Percentiles rank a stretch among this genome's conserved stretches.
These are phyloP conservation scores for Andrena cerasifolii DNA, from an alignment of 1,140 invertebrate species.

Conservation along the genomic window DNA sequence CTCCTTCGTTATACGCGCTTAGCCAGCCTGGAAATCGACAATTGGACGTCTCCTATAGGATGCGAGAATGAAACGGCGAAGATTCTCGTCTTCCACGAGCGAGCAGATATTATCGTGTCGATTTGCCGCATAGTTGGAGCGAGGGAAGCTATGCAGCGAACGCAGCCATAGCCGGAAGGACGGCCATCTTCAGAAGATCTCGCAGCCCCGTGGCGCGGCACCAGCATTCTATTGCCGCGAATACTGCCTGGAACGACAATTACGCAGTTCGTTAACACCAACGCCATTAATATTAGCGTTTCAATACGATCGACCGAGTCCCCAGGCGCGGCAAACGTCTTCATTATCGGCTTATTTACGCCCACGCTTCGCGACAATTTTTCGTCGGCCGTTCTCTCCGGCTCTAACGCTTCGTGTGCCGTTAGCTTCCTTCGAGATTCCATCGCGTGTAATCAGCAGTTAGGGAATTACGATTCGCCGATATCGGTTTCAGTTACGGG, in stretches of 20 bases:
- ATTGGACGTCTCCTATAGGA: neutral
- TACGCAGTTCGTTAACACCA: conserved; percentile 36
- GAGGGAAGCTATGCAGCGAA: conserved; percentile 16
- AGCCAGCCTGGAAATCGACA: neutral
- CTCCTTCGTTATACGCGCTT: neutral
- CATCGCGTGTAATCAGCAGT: neutral
- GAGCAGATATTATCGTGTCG: conserved; percentile 19
- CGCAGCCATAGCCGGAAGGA: conserved; percentile 20
- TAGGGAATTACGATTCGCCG: neutral
- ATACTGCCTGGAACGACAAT: conserved; percentile 32
- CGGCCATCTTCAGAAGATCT: conserved; percentile 14
- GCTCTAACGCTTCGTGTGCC: neutral
- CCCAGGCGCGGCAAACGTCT: neutral
- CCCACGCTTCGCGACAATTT: neutral
- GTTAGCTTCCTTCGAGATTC: neutral
- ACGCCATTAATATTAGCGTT: conserved; percentile 26
- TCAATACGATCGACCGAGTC: neutral
- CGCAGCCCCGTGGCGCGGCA: neutral
- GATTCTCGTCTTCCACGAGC: conserved; percentile 4
- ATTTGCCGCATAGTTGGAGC: conserved; percentile 27
- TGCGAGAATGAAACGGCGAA: neutral
- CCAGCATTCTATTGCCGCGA: conserved; percentile 13
- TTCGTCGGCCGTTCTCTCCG: neutral
- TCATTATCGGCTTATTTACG: conserved; percentile 27
- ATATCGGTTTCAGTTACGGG: neutral